Base-by-base conservation (phyloP, 2,113 vertebrate species). In the Meriones unguiculatus region DNA sequence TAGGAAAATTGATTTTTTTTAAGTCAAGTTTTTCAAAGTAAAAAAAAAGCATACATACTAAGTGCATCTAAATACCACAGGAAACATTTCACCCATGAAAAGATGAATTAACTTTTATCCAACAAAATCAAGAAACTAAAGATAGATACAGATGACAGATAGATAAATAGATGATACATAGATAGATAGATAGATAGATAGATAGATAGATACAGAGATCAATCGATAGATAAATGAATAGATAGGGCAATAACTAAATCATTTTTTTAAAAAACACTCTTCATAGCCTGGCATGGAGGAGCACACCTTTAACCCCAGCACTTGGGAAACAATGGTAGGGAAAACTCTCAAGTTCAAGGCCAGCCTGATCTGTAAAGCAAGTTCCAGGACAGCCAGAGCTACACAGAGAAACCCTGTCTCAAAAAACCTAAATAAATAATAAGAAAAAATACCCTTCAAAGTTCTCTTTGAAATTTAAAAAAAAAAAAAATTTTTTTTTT, bases 51-150 rank as follows among this genome's bases (percentile, higher is more conserved):
- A 17, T 62, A 46, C 7, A 38, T 38, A 62, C 25, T 22, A 72
- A 95, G 70, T 80, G 24, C 17, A 87, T 78, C 70, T 64, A 80
- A 80, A 52, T 64, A n/a, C 24, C 32, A 87, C 17, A 72, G 62
- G 28, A 94, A 59, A 84, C n/a, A 70, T 38, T 70, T 87, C 77
- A 20, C 38, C 59, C 59, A 52, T 94, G 59, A 91, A 91, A 94
- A 91, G 35, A 65, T 95, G 7, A 67, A 73, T 65, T 78, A 75
- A 14, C 90, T 22, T 88, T 80, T 59, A 94, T 46, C 54, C 67
- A 90, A 88, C 72, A 77, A 95, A 93, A 92, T 54, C 5, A 73
- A 94, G 20, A 67, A 54, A 54, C 18, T 46, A 89, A 95, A 95
- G 89, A 1, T 62, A 14, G 13, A 70, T 46, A 46, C 5, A 46